phyloP scores from a whole-genome alignment of 2,797 vertebrate genomes.

The Intellagama lesueurii region DNA sequence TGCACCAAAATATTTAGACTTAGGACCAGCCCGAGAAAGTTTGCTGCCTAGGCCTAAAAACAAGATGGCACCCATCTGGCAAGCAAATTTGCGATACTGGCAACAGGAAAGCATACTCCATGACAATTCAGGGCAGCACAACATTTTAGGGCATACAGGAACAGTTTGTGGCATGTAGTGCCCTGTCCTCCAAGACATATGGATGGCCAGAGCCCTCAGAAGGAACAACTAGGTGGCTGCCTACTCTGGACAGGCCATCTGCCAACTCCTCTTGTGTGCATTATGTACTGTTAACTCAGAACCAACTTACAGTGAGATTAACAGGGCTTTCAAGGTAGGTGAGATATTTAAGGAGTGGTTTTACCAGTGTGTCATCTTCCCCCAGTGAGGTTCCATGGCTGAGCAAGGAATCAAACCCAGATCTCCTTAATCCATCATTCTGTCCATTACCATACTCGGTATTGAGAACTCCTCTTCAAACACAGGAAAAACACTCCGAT shows the following conservation, averaged over 20 bases:
- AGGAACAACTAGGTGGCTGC: background rate
- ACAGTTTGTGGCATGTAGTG: background rate
- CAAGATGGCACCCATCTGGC: background rate
- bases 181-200: background rate
- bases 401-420: too few species aligned
- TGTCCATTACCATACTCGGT: too few species aligned
- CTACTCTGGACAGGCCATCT: background rate
- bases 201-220: background rate
- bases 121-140: background rate
- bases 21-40: background rate
- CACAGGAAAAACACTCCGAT: background rate
- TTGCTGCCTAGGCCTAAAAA: background rate
- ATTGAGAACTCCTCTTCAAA: background rate
- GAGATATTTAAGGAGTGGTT: too few species aligned
- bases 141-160: too few species aligned
- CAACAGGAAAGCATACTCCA: background rate
- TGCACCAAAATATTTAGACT: background rate
- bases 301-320: too few species aligned
- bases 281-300: too few species aligned
- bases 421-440: too few species aligned
- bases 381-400: too few species aligned
- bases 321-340: too few species aligned
- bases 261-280: background rate
- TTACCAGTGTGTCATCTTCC: too few species aligned
- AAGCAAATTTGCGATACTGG: background rate